phyloP scores from a whole-genome alignment of 2,888 invertebrate species.

The Iphiclides podalirius region DNA sequence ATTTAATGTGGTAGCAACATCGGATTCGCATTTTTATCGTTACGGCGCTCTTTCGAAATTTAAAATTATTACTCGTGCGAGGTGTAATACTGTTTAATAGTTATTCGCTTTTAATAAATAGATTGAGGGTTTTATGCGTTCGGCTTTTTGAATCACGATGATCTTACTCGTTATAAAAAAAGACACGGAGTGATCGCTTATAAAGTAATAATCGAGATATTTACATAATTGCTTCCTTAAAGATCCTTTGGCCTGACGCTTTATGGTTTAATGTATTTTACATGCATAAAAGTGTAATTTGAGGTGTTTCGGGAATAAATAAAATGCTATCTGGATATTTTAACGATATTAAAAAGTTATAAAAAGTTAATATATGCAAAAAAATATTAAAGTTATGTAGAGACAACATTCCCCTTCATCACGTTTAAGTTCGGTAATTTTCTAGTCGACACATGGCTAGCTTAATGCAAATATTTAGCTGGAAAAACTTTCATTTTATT shows the following conservation, averaged over 20 bases:
- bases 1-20: slow-evolving; percentile 57
- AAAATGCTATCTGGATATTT: neutral
- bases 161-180: slow-evolving; percentile 19
- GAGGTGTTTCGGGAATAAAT: neutral
- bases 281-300: slow-evolving; percentile 18
- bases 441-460: too few species aligned
- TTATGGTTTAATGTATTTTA: slow-evolving; percentile 5
- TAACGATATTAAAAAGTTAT: neutral
- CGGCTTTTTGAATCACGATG: slow-evolving; percentile 3
- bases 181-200: neutral
- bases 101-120: slow-evolving; percentile 44
- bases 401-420: too few species aligned
- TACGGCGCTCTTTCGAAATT: slow-evolving; percentile 44
- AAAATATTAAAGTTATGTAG: too few species aligned
- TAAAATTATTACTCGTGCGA: slow-evolving; percentile 56
- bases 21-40: slow-evolving; percentile 63
- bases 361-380: too few species aligned
- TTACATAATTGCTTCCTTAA: slow-evolving; percentile 20
- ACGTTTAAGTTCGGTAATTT: too few species aligned
- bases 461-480: too few species aligned
- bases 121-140: slow-evolving; percentile 12
- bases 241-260: slow-evolving; percentile 9
- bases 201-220: slow-evolving; percentile 12
- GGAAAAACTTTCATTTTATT: too few species aligned
- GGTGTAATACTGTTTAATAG: slow-evolving; percentile 52